A percentile compares a stretch with the other conserved stretches of the same genome.
Evolutionary conservation across 2,113 vertebrate species (phyloP).

Genomic region (Micronycteris hirsuta): DNA sequence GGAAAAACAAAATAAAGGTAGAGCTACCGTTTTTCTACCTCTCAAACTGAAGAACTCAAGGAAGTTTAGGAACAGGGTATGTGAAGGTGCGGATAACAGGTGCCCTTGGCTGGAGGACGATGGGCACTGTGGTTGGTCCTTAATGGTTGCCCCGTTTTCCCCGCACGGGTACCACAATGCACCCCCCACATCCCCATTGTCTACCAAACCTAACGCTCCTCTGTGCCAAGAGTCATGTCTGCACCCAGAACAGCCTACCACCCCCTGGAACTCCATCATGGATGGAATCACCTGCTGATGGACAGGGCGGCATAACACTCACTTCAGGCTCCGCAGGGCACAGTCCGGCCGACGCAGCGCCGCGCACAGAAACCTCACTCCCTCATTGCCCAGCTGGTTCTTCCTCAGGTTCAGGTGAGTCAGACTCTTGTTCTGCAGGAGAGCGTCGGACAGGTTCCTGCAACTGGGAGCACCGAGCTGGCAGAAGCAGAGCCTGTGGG

Average conservation of each 20-base stretch:
- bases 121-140: too few species aligned
- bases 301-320: accelerated
- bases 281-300: too few species aligned
- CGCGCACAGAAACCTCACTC: background rate
- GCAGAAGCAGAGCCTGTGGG: background rate
- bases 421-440: background rate
- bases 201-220: too few species aligned
- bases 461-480: background rate
- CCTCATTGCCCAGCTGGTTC: background rate
- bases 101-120: too few species aligned
- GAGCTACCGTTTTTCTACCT: too few species aligned
- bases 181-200: too few species aligned
- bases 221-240: too few species aligned
- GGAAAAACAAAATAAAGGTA: background rate
- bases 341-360: accelerated
- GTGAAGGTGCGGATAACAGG: too few species aligned
- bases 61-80: background rate
- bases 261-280: too few species aligned
- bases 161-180: too few species aligned
- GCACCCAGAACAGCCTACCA: too few species aligned
- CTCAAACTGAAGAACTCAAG: background rate
- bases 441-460: background rate
- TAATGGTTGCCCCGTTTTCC: too few species aligned
- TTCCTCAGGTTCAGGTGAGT: background rate
- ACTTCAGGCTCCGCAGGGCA: slow-evolving; percentile 8